These are phyloP conservation scores for Caenorhabditis sulstoni DNA, from an alignment of 2,888 invertebrate species.

Conservation along the genomic window DNA sequence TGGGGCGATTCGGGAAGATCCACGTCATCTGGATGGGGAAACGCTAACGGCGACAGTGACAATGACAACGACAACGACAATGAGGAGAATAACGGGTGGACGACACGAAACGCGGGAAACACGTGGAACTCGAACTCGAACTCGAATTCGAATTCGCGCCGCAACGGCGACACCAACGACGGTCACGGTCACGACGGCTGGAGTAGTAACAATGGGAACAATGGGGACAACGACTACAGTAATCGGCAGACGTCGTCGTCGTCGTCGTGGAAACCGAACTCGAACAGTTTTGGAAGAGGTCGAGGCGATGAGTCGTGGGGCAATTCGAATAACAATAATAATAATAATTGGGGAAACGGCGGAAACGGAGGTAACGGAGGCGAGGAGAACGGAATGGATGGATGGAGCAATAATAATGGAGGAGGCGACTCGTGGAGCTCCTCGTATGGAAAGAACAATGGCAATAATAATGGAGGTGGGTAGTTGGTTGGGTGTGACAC, in stretches of 20 bases:
- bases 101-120: not conserved
- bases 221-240: too few relatives aligned
- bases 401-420: too few relatives aligned
- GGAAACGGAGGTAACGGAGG: too few relatives aligned
- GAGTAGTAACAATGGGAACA: too few relatives aligned
- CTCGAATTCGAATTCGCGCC: not conserved
- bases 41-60: conserved; percentile 4
- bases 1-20: conserved; percentile 3
- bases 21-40: conserved; percentile 3
- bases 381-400: too few relatives aligned
- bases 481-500: too few relatives aligned
- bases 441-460: too few relatives aligned
- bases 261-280: not conserved
- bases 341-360: not conserved
- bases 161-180: not conserved
- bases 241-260: too few relatives aligned
- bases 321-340: not conserved
- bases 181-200: conserved; percentile 2
- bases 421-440: too few relatives aligned
- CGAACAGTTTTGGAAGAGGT: too few relatives aligned
- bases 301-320: too few relatives aligned
- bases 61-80: not conserved
- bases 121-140: not conserved
- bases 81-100: not conserved
- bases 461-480: too few relatives aligned